phyloP scores from a whole-genome alignment of 2,797 vertebrate species.

The Gymnodraco acuticeps region DNA sequence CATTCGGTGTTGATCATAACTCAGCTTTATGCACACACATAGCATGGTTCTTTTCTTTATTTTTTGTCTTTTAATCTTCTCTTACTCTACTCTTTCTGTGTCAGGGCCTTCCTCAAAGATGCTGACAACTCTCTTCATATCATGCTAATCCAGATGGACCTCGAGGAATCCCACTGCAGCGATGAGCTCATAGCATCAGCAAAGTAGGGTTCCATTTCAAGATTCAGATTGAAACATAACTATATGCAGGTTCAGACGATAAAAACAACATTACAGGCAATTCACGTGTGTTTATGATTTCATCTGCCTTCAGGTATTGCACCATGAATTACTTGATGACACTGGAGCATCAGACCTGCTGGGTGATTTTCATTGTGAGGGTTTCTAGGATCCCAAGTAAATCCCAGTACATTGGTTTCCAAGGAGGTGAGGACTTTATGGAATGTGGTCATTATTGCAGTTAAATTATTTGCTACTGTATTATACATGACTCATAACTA shows the following conservation, averaged over 20 bases:
- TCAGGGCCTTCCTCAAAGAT: slow-evolving; percentile 74
- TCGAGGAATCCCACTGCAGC: slow-evolving; percentile 81
- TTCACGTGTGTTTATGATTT: background rate
- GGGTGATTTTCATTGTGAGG: slow-evolving; percentile 83
- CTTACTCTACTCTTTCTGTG: background rate
- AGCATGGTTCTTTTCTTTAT: background rate
- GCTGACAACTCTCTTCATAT: slow-evolving; percentile 58
- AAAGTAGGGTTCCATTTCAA: slow-evolving; percentile 70
- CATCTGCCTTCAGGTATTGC: slow-evolving; percentile 76
- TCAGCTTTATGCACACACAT: too few species aligned
- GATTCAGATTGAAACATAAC: background rate
- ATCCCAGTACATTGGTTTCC: slow-evolving; percentile 84
- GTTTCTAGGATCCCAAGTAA: slow-evolving; percentile 78
- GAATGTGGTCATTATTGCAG: background rate
- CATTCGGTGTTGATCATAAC: too few species aligned
- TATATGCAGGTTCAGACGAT: background rate
- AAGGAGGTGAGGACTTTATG: slow-evolving; percentile 77
- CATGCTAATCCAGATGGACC: slow-evolving; percentile 84
- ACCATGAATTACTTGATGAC: slow-evolving; percentile 83
- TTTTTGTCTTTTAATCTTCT: background rate
- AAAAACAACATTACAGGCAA: background rate
- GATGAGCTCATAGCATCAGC: slow-evolving; percentile 86
- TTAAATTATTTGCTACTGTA: background rate
- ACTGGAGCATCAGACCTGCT: slow-evolving; percentile 56
- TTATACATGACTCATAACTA: rapidly evolving